Evolutionary conservation across 2,888 invertebrate genomes (phyloP).

Genomic region (Eristalis tenax): DNA sequence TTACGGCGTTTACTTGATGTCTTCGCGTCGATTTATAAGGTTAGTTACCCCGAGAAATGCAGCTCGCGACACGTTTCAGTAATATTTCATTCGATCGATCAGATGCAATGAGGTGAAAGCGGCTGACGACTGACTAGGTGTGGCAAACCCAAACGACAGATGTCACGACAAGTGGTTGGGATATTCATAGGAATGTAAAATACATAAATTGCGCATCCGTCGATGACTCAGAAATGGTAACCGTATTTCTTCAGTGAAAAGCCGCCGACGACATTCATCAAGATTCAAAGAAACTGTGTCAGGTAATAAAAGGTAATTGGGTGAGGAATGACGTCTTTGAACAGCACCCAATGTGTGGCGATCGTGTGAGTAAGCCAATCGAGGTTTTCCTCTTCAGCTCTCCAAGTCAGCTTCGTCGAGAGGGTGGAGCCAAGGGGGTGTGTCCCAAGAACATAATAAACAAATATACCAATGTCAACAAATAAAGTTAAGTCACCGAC

Average conservation of each 20-base stretch:
- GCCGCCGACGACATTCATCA: slow-evolving; percentile 24
- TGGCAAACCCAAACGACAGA: slow-evolving; percentile 5
- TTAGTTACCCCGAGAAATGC: slow-evolving; percentile 40
- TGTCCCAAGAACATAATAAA: not conserved
- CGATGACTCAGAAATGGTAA: slow-evolving; percentile 34
- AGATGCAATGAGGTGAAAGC: not conserved
- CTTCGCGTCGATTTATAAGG: slow-evolving; percentile 30
- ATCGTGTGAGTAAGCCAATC: slow-evolving; percentile 22
- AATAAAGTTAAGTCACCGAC: not conserved
- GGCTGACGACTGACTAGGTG: not conserved
- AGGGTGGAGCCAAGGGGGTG: not conserved
- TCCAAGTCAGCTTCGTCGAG: too few relatives aligned
- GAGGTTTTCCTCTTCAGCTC: not conserved
- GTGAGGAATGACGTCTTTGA: slow-evolving; percentile 46
- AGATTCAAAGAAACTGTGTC: slow-evolving; percentile 45
- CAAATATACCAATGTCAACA: not conserved
- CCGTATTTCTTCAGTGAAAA: slow-evolving; percentile 24
- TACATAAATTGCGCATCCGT: not conserved
- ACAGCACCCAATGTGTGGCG: not conserved
- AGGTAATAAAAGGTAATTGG: slow-evolving; percentile 39
- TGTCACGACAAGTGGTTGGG: slow-evolving; percentile 14
- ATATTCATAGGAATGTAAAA: not conserved
- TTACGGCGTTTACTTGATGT: not conserved
- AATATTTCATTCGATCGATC: not conserved
- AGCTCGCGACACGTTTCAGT: not conserved